Evolutionary conservation across 2,888 invertebrate genomes (phyloP).

Genomic region (Eupithecia insigniata): DNA sequence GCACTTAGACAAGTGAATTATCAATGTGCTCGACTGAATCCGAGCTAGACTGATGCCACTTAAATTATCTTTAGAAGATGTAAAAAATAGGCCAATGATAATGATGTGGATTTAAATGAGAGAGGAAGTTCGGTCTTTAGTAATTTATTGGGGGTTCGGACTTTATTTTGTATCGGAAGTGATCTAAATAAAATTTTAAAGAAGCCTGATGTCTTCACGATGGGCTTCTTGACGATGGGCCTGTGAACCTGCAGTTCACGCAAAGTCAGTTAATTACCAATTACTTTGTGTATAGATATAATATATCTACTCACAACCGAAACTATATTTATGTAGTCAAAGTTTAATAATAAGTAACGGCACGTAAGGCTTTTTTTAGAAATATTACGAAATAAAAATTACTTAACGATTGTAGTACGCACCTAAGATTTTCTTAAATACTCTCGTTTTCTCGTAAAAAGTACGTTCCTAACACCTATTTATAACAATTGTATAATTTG

Average conservation of each 20-base stretch:
- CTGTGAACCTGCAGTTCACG: background rate
- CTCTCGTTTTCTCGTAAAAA: slow-evolving; percentile 9
- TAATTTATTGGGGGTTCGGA: too few relatives aligned
- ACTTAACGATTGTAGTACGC: slow-evolving; percentile 23
- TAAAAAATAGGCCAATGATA: too few relatives aligned
- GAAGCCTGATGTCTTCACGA: background rate
- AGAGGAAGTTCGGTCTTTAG: too few relatives aligned
- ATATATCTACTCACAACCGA: slow-evolving; percentile 41
- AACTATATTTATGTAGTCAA: slow-evolving; percentile 35
- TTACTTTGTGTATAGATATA: slow-evolving; percentile 11
- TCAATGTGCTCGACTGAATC: too few relatives aligned
- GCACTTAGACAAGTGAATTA: too few relatives aligned
- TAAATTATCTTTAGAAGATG: too few relatives aligned
- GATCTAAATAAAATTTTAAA: too few relatives aligned
- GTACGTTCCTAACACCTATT: slow-evolving; percentile 30
- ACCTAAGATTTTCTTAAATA: slow-evolving; percentile 21
- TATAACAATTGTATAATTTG: slow-evolving; percentile 43
- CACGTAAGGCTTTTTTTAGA: slow-evolving; percentile 30
- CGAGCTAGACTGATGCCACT: too few relatives aligned
- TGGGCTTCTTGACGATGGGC: background rate
- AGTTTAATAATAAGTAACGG: slow-evolving; percentile 32
- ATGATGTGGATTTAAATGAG: too few relatives aligned
- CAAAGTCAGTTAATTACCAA: background rate
- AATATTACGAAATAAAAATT: background rate
- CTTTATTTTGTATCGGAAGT: too few relatives aligned